Evolutionary conservation across 2,888 invertebrate species (phyloP).

Genomic region (Drosophila koepferae): DNA sequence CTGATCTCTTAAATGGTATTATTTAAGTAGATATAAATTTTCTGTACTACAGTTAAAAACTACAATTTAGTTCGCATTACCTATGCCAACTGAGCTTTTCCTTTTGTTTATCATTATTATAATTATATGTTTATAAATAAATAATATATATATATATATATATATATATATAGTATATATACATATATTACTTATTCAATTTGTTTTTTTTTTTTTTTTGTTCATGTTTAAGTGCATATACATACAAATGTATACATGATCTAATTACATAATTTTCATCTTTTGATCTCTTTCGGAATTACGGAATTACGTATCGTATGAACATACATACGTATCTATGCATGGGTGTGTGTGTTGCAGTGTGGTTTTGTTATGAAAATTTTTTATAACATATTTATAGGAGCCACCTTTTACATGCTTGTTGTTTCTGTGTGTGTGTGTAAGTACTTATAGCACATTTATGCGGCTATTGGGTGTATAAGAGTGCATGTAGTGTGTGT

Average conservation of each 20-base stretch:
- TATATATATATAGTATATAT: constrained; percentile 9
- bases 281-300: constrained; percentile 17
- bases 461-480: neutral
- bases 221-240: constrained; percentile 14
- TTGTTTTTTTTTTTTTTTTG: constrained; percentile 12
- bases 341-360: neutral
- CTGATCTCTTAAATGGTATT: constrained; percentile 58
- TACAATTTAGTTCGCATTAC: constrained; percentile 50
- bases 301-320: constrained; percentile 3
- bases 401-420: neutral
- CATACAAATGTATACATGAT: constrained; percentile 12
- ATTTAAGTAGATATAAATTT: constrained; percentile 63
- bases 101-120: neutral
- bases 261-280: constrained; percentile 18
- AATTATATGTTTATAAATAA: constrained; percentile 3
- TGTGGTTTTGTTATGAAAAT: neutral
- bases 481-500: neutral
- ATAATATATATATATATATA: constrained; percentile 17
- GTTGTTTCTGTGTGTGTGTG: neutral
- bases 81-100: constrained; percentile 7
- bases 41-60: constrained; percentile 69
- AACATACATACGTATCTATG: neutral
- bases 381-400: neutral
- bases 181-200: neutral
- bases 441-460: neutral